Percentiles rank a stretch among this genome's conserved stretches.
Evolutionary conservation across 2,888 invertebrate species (phyloP).

Genomic region (Cheilosia vernalis): DNA sequence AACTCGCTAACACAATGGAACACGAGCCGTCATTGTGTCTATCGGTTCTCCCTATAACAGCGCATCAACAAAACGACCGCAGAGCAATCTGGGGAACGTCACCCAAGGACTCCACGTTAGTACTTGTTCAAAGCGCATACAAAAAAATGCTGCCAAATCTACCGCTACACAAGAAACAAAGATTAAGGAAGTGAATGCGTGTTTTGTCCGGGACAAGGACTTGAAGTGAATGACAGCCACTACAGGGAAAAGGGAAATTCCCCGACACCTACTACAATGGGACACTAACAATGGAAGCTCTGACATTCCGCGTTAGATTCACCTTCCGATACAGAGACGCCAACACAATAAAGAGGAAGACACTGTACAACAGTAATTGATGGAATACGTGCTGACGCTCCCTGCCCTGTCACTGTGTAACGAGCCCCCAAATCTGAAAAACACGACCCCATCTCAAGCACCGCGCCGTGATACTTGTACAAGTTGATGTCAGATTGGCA

Average conservation of each 20-base stretch:
- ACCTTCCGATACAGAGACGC: constrained; percentile 37
- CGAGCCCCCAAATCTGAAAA: constrained; percentile 53
- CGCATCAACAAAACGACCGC: constrained; percentile 25
- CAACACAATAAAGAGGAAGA: constrained; percentile 42
- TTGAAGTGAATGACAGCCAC: background rate
- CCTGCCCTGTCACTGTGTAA: constrained; percentile 11
- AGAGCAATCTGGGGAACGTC: constrained; percentile 47
- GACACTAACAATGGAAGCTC: constrained; percentile 40
- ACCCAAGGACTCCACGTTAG: constrained; percentile 11
- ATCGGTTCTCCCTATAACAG: constrained; percentile 4
- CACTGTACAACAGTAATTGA: constrained; percentile 69
- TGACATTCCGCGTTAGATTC: constrained; percentile 31
- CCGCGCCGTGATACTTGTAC: constrained; percentile 11
- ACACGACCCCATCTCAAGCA: constrained; percentile 39
- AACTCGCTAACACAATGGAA: constrained; percentile 16
- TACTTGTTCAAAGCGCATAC: background rate
- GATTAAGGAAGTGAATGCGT: constrained; percentile 15
- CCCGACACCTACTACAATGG: constrained; percentile 40
- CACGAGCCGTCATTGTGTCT: constrained; percentile 12
- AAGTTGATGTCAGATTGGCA: constrained; percentile 32
- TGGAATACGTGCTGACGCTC: constrained; percentile 68
- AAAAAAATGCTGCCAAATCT: constrained; percentile 7
- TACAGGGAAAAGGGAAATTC: constrained; percentile 21
- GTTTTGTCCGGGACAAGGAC: background rate
- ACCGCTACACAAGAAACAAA: constrained; percentile 8